Percentiles rank a stretch among this genome's conserved stretches.
Conservation (phyloP, 1,140 invertebrate genomes). For the Colletes latitarsis region DNA sequence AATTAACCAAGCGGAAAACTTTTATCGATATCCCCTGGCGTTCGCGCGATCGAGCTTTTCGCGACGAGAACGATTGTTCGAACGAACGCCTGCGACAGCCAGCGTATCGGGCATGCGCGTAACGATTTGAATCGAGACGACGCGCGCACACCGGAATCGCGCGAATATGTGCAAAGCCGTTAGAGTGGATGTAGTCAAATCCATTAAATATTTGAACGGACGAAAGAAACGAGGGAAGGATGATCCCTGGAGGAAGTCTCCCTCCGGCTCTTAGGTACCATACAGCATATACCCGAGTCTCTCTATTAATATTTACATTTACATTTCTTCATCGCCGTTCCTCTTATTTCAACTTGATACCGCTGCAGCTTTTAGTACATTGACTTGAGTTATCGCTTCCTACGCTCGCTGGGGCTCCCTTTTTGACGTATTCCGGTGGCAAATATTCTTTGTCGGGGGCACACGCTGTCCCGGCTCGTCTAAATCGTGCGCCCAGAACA, state of each 20-base stretch:
- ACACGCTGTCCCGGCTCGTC: background rate
- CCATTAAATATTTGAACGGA: constrained; percentile 68
- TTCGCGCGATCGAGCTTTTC: background rate
- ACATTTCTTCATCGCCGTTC: constrained; percentile 65
- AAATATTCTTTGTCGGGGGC: constrained; percentile 12
- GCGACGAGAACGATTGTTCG: background rate
- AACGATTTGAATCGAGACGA: constrained; percentile 14
- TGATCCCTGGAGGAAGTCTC: constrained; percentile 51
- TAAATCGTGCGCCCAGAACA: background rate
- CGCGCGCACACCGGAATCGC: constrained; percentile 7
- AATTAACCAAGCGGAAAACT: background rate
- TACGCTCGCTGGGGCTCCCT: background rate
- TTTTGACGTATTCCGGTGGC: constrained; percentile 23
- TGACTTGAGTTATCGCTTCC: constrained; percentile 46
- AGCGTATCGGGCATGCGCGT: background rate
- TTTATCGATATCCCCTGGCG: background rate
- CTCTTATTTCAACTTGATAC: constrained; percentile 63
- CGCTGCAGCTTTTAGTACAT: constrained; percentile 48
- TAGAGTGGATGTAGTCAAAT: constrained; percentile 57
- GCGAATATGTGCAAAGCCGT: constrained; percentile 41
- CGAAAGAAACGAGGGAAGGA: constrained; percentile 58
- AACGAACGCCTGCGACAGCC: constrained; percentile 11
- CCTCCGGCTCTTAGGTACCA: constrained; percentile 58
- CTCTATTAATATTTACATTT: constrained; percentile 70
- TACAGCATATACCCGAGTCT: constrained; percentile 50